A percentile compares a stretch with the other conserved stretches of the same genome.
Evolutionary conservation across 2,797 vertebrate species (phyloP).

Genomic region (Rhinella marina): DNA sequence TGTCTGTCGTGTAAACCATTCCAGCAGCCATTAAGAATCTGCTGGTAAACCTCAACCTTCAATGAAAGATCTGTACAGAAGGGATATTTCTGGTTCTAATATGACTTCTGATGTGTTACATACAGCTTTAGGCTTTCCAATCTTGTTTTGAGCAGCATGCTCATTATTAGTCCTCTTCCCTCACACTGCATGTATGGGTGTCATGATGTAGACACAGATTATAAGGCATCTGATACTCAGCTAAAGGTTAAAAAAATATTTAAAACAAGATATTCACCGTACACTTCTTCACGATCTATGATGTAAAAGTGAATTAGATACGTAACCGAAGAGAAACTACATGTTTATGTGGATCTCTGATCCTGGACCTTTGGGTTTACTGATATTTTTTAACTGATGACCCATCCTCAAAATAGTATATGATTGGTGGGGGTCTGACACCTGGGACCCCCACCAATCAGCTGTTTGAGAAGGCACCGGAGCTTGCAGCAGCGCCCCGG

Average conservation of each 20-base stretch:
- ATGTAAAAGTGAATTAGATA: too few relatives aligned
- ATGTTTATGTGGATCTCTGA: too few relatives aligned
- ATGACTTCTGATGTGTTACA: not conserved
- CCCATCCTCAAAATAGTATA: too few relatives aligned
- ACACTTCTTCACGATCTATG: too few relatives aligned
- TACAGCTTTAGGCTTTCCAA: not conserved
- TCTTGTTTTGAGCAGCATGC: not conserved
- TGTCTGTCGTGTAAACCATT: conserved; percentile 70
- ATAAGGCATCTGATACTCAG: not conserved
- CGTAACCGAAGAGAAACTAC: too few relatives aligned
- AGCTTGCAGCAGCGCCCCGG: too few relatives aligned
- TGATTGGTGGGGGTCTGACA: too few relatives aligned
- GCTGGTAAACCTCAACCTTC: conserved; percentile 63
- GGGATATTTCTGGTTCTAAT: not conserved
- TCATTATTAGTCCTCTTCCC: not conserved
- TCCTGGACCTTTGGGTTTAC: not conserved
- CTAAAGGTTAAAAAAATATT: too few relatives aligned
- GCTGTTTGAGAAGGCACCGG: too few relatives aligned
- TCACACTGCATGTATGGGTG: not conserved
- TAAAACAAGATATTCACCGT: too few relatives aligned
- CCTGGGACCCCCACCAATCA: too few relatives aligned
- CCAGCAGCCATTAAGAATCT: conserved; percentile 54
- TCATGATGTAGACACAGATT: not conserved
- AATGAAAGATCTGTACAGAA: not conserved
- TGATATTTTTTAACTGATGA: too few relatives aligned